phyloP scores from a whole-genome alignment of 2,888 invertebrate genomes.

The Carterocephalus palaemon region DNA sequence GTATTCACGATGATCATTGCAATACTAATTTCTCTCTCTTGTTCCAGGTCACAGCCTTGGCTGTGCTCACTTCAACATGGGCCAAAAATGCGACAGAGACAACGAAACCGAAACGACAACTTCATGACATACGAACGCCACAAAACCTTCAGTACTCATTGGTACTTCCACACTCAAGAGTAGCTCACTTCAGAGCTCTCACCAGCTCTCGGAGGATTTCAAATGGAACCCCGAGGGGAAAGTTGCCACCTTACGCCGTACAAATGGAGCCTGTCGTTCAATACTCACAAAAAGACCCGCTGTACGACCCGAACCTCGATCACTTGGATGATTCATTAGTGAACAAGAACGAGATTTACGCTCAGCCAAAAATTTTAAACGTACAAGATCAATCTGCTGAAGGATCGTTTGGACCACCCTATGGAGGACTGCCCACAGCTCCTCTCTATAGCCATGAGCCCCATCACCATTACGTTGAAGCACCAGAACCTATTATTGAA shows the following conservation, averaged over 20 bases:
- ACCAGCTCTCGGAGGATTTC: slow-evolving; percentile 78
- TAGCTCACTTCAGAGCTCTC: slow-evolving; percentile 72
- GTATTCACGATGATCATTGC: background rate
- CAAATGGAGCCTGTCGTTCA: slow-evolving; percentile 89
- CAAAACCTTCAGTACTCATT: slow-evolving; percentile 80
- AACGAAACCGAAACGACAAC: slow-evolving; percentile 74
- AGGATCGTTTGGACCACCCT: slow-evolving; percentile 70
- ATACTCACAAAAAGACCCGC: slow-evolving; percentile 88
- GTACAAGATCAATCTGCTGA: slow-evolving; percentile 66
- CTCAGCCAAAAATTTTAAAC: slow-evolving; percentile 70
- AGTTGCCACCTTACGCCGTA: slow-evolving; percentile 84
- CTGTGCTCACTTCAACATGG: slow-evolving; percentile 74
- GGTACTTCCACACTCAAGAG: slow-evolving; percentile 78
- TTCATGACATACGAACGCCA: slow-evolving; percentile 76
- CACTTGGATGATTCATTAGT: slow-evolving; percentile 66
- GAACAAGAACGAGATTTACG: slow-evolving; percentile 69
- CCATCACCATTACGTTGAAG: slow-evolving; percentile 81
- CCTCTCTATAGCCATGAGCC: slow-evolving; percentile 71
- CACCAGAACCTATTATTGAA: slow-evolving; percentile 94
- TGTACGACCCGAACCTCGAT: slow-evolving; percentile 81
- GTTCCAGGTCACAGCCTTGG: slow-evolving; percentile 79
- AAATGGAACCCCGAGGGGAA: slow-evolving; percentile 65
- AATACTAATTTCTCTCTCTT: slow-evolving; percentile 36
- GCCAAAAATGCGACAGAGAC: slow-evolving; percentile 70
- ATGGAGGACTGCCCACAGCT: slow-evolving; percentile 64